phyloP scores from a whole-genome alignment of 1,140 invertebrate genomes.

The Meloidogyne hapla region DNA sequence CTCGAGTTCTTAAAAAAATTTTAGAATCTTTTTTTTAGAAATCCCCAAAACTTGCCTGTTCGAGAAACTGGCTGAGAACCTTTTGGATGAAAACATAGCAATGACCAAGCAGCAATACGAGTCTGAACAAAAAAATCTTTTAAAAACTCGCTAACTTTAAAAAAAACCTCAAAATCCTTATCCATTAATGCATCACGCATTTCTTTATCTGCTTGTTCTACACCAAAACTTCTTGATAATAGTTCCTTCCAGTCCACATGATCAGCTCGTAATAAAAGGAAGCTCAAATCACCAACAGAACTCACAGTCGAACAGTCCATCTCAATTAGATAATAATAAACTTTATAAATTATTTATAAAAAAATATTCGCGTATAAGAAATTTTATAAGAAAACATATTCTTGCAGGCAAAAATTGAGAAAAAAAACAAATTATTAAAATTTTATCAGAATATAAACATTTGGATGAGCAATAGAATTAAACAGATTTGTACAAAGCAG shows the following conservation, averaged over 20 bases:
- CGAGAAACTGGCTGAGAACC: constrained; percentile 14
- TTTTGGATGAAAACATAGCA: constrained; percentile 16
- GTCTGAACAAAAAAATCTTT: not conserved
- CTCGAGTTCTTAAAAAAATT: not conserved
- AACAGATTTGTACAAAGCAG: no score
- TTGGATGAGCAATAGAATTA: no score
- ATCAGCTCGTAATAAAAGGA: no score
- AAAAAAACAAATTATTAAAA: no score
- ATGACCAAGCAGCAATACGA: constrained; percentile 15
- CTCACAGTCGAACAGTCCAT: no score
- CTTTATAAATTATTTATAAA: no score
- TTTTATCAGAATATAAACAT: no score
- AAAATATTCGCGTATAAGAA: no score
- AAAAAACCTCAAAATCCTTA: not conserved
- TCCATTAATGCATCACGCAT: not conserved
- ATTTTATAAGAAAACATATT: no score
- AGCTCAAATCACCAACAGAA: no score
- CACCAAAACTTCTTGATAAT: not conserved
- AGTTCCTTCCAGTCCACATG: constrained; percentile 9
- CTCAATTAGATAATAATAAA: no score
- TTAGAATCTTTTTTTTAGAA: not conserved
- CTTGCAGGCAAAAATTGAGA: no score
- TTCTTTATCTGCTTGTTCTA: not conserved
- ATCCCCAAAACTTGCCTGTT: not conserved
- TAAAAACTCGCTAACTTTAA: not conserved